phyloP scores from a whole-genome alignment of 2,797 vertebrate genomes.

The Microctenopoma stevenorrisi region DNA sequence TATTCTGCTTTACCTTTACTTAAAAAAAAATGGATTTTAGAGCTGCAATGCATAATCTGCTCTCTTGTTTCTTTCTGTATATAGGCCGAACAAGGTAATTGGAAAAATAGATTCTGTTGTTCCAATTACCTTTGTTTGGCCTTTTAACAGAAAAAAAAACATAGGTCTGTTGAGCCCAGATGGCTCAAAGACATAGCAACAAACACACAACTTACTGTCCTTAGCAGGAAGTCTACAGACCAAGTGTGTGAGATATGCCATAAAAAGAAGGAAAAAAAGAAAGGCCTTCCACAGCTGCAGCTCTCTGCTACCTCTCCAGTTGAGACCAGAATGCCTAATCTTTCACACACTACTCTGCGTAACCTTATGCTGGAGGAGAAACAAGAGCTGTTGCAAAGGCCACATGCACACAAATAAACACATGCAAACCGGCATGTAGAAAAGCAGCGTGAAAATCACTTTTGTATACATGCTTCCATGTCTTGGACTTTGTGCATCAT shows the following conservation, averaged over 20 bases:
- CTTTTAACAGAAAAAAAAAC: too few relatives aligned
- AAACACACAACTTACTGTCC: constrained; percentile 58
- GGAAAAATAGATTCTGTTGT: neutral
- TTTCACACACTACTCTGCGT: constrained; percentile 74
- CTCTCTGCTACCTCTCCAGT: constrained; percentile 54
- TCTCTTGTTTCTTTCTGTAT: neutral
- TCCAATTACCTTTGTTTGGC: too few relatives aligned
- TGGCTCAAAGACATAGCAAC: constrained; percentile 7
- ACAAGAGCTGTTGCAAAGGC: constrained; percentile 77
- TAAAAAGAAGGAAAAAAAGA: constrained; percentile 7
- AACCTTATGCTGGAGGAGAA: constrained; percentile 82
- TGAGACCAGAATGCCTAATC: constrained; percentile 71
- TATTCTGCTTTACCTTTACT: too few relatives aligned
- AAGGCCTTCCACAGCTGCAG: constrained; percentile 24
- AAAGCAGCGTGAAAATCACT: too few relatives aligned
- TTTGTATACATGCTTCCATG: neutral
- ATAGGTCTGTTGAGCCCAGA: neutral
- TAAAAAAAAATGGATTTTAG: neutral
- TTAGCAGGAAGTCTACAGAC: constrained; percentile 21
- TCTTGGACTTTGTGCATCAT: neutral
- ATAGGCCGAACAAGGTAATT: neutral
- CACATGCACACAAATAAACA: constrained; percentile 42
- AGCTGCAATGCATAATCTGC: neutral
- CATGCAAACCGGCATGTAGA: constrained; percentile 10
- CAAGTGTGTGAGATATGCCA: neutral